Percentiles rank a stretch among this genome's conserved stretches.
Conservation (phyloP, 1,140 invertebrate genomes). For the Leptinotarsa texana region DNA sequence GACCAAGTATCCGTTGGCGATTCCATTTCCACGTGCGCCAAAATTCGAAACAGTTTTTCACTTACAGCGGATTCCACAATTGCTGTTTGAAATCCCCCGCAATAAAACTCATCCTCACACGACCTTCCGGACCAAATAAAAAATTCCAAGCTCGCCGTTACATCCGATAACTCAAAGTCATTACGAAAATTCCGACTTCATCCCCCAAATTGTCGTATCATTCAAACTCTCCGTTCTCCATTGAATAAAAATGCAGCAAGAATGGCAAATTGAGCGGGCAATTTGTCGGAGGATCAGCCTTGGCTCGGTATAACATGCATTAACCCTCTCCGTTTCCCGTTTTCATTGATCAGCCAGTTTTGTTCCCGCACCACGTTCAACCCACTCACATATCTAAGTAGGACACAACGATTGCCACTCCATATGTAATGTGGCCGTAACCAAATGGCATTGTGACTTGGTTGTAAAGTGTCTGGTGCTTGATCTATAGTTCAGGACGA, state of each 20-base stretch:
- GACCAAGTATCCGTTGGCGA: too few species aligned
- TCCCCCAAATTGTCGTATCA: background rate
- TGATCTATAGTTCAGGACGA: too few species aligned
- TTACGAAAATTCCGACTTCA: background rate
- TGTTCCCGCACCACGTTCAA: slow-evolving; percentile 32
- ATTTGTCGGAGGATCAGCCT: slow-evolving; percentile 29
- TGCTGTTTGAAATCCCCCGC: too few species aligned
- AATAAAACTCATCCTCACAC: too few species aligned
- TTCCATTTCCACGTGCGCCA: too few species aligned
- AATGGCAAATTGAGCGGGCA: slow-evolving; percentile 16
- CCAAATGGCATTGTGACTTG: slow-evolving; percentile 40
- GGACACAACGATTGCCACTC: slow-evolving; percentile 40
- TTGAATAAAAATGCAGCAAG: slow-evolving; percentile 6
- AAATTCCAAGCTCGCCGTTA: background rate
- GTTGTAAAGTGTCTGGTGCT: slow-evolving; percentile 20
- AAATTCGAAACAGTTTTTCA: too few species aligned
- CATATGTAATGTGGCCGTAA: slow-evolving; percentile 42
- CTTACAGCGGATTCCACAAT: too few species aligned
- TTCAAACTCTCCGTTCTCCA: background rate
- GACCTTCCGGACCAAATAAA: background rate
- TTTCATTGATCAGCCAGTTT: slow-evolving; percentile 35
- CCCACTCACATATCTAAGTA: slow-evolving; percentile 37
- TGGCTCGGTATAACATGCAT: slow-evolving; percentile 25
- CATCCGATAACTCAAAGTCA: background rate
- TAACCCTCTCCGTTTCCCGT: slow-evolving; percentile 32